A percentile compares a stretch with the other conserved stretches of the same genome.
Evolutionary conservation across 2,888 invertebrate species (phyloP).

Genomic region (Agapostemon virescens): DNA sequence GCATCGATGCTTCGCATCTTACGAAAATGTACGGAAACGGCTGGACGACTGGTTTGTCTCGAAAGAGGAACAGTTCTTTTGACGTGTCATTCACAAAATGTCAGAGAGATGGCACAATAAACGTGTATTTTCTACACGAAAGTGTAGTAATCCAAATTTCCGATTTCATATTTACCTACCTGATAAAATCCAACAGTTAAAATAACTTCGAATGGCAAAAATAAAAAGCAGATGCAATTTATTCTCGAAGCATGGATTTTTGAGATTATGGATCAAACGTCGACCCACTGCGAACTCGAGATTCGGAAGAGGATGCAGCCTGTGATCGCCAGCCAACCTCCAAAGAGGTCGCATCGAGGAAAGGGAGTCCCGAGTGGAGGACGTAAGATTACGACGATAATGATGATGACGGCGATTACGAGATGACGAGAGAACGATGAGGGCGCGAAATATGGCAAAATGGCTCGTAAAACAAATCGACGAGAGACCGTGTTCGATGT

Average conservation of each 20-base stretch:
- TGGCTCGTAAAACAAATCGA: constrained; percentile 72
- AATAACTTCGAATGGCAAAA: too few species aligned
- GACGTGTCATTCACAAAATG: too few species aligned
- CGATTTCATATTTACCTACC: too few species aligned
- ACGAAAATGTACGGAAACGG: too few species aligned
- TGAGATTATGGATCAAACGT: constrained; percentile 27
- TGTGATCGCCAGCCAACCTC: constrained; percentile 21
- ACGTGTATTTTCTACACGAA: too few species aligned
- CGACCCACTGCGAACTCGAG: constrained; percentile 29
- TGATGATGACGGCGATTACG: constrained; percentile 62
- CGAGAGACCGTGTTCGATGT: constrained; percentile 61
- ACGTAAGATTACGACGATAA: constrained; percentile 61
- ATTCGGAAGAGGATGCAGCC: constrained; percentile 40
- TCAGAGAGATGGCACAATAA: too few species aligned
- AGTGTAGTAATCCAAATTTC: too few species aligned
- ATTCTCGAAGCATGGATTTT: neutral
- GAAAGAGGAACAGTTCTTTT: too few species aligned
- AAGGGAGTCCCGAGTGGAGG: constrained; percentile 32
- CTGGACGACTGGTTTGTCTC: too few species aligned
- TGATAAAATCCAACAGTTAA: too few species aligned
- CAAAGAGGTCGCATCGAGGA: constrained; percentile 44
- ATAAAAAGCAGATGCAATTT: neutral
- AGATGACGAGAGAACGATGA: constrained; percentile 60
- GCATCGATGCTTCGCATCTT: too few species aligned
- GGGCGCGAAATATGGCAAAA: constrained; percentile 63